These are phyloP conservation scores for Diachrysia chrysitis DNA, from an alignment of 2,888 invertebrate genomes.

Conservation along the genomic window DNA sequence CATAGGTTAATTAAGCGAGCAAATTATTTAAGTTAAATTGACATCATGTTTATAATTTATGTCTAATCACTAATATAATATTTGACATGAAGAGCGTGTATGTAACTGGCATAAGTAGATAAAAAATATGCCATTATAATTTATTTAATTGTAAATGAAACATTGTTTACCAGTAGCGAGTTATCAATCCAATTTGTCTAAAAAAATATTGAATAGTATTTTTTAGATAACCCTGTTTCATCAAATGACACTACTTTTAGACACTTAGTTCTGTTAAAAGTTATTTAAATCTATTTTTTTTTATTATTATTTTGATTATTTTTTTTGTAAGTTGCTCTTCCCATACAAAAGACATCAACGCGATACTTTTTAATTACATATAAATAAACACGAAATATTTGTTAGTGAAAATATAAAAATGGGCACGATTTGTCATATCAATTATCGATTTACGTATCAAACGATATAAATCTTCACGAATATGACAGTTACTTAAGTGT, in stretches of 20 bases:
- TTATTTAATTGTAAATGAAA: neutral
- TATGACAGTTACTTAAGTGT: constrained; percentile 49
- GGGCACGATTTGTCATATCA: constrained; percentile 36
- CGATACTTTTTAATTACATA: constrained; percentile 51
- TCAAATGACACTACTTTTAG: neutral
- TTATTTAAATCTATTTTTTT: neutral
- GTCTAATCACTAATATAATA: no score
- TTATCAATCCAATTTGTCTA: neutral
- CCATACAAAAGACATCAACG: constrained; percentile 84
- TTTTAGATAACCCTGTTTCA: neutral
- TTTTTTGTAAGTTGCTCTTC: constrained; percentile 14
- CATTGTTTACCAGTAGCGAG: neutral
- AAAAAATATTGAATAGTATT: neutral
- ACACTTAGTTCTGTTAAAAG: neutral
- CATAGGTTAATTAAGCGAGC: neutral
- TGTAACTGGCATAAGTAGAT: no score
- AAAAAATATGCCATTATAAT: no score
- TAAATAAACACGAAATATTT: constrained; percentile 17
- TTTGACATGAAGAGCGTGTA: no score
- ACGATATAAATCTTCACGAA: constrained; percentile 45
- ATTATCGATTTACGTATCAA: constrained; percentile 43
- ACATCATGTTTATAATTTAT: neutral
- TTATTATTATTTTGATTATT: neutral
- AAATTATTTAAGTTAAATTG: neutral
- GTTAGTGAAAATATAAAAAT: constrained; percentile 26